phyloP scores from a whole-genome alignment of 2,888 invertebrate species.

The Troides oblongomaculatus region DNA sequence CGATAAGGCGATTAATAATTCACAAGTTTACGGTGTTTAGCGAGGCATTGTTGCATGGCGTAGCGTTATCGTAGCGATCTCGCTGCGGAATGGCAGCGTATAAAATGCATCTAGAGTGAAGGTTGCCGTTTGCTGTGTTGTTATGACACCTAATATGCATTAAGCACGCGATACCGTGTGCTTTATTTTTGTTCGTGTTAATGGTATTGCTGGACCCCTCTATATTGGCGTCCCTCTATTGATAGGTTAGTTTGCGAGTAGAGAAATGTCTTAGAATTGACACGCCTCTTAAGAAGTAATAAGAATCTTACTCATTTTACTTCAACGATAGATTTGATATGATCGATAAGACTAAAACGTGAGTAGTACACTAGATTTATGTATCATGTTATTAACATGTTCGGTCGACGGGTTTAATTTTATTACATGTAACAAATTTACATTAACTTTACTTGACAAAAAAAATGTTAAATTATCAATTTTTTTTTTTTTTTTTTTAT shows the following conservation, averaged over 20 bases:
- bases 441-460: too few species aligned
- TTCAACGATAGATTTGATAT: too few species aligned
- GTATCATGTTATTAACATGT: too few species aligned
- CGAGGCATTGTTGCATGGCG: slow-evolving; percentile 67
- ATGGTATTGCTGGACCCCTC: slow-evolving; percentile 52
- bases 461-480: too few species aligned
- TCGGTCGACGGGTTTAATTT: too few species aligned
- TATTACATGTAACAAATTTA: too few species aligned
- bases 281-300: neutral
- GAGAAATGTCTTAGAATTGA: neutral
- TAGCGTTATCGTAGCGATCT: slow-evolving; percentile 64
- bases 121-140: slow-evolving; percentile 53
- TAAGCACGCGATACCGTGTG: slow-evolving; percentile 64
- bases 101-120: slow-evolving; percentile 60
- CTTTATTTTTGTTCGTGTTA: slow-evolving; percentile 50
- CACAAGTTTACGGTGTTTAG: slow-evolving; percentile 78
- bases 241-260: slow-evolving; percentile 41
- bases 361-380: too few species aligned
- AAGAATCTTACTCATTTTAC: neutral
- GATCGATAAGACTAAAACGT: too few species aligned
- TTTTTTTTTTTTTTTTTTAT: too few species aligned
- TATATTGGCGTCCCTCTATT: slow-evolving; percentile 51
- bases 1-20: slow-evolving; percentile 78
- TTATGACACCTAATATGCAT: slow-evolving; percentile 76
- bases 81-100: slow-evolving; percentile 58